Evolutionary conservation across 2,888 invertebrate genomes (phyloP).

Genomic region (Onthophagus sagittarius): DNA sequence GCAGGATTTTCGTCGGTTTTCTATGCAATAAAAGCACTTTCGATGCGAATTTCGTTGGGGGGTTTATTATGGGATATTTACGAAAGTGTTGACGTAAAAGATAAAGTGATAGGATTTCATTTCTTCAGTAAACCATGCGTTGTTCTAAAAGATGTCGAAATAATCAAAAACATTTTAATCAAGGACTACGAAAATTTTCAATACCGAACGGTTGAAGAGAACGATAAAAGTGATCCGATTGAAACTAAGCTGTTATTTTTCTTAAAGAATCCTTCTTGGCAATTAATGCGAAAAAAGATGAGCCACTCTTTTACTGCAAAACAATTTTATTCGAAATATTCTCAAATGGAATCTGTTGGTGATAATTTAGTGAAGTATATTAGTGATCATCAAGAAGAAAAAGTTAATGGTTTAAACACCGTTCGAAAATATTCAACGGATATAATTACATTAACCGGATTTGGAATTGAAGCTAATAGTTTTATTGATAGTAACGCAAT

Average conservation of each 20-base stretch:
- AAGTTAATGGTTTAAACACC: not conserved
- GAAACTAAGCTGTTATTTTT: constrained; percentile 24
- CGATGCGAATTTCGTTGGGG: not conserved
- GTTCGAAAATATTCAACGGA: not conserved
- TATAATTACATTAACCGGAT: not conserved
- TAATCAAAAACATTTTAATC: constrained; percentile 8
- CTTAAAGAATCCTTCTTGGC: constrained; percentile 50
- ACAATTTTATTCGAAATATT: constrained; percentile 50
- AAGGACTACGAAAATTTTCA: constrained; percentile 7
- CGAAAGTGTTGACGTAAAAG: not conserved
- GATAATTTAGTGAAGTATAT: constrained; percentile 5
- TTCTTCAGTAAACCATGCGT: not conserved
- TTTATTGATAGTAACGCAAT: not conserved
- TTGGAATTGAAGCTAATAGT: not conserved
- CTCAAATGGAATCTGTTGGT: constrained; percentile 43
- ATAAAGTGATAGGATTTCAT: not conserved
- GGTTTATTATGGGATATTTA: not conserved
- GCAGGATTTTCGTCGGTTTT: not conserved
- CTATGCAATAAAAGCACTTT: not conserved
- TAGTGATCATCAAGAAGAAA: not conserved
- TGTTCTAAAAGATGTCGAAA: not conserved
- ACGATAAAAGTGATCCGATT: constrained; percentile 6
- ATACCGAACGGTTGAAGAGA: not conserved
- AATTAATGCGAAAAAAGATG: constrained; percentile 47
- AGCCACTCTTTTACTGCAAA: constrained; percentile 51